Evolutionary conservation across 2,797 vertebrate genomes (phyloP).

Genomic region (Pipistrellus kuhlii): DNA sequence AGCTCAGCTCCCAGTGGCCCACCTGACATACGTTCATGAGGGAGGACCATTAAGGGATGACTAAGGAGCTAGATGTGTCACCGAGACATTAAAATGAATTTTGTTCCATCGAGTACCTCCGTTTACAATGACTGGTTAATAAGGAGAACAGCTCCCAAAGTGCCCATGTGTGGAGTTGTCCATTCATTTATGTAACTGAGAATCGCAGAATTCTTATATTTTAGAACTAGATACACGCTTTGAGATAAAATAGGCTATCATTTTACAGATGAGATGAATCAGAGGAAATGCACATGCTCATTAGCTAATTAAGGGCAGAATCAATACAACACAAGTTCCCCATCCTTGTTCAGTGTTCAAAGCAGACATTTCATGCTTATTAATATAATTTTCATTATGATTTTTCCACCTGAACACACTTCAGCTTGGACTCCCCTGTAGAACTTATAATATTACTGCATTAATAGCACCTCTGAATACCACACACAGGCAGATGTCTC

Average conservation of each 20-base stretch:
- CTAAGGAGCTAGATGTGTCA: background rate
- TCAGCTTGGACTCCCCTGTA: background rate
- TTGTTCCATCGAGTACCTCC: background rate
- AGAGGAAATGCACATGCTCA: background rate
- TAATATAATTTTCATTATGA: conserved; percentile 28
- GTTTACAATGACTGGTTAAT: background rate
- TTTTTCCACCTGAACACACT: background rate
- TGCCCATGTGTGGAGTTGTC: background rate
- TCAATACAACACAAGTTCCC: background rate
- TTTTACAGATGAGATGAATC: background rate
- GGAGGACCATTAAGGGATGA: background rate
- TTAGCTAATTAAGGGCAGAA: background rate
- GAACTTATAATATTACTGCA: background rate
- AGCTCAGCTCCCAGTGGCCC: background rate
- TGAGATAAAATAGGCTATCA: conserved; percentile 26
- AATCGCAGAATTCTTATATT: background rate
- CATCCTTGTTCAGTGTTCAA: background rate
- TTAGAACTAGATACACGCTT: conserved; percentile 17
- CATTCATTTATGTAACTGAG: background rate
- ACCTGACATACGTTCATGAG: background rate
- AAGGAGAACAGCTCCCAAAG: background rate
- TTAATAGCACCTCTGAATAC: background rate
- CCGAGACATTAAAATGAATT: background rate
- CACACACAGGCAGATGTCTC: background rate
- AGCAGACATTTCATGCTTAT: background rate